These are phyloP conservation scores for Psittacula cyanocephala DNA, from an alignment of 2,113 vertebrate species.

Conservation along the genomic window DNA sequence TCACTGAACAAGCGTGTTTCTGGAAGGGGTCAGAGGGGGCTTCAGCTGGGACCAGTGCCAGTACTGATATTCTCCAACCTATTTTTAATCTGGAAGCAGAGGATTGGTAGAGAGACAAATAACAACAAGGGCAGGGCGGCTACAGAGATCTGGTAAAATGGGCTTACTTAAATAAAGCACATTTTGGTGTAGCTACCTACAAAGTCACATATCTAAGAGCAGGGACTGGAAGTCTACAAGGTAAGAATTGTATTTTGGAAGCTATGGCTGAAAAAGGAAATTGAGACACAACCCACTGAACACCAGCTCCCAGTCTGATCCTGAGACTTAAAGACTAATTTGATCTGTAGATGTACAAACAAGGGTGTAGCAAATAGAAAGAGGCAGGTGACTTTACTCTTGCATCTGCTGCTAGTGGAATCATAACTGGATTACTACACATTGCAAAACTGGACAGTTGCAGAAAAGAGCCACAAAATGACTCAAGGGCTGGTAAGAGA, in stretches of 20 bases:
- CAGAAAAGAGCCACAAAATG: constrained; percentile 16
- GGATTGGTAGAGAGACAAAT: background rate
- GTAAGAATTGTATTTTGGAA: background rate
- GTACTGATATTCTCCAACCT: background rate
- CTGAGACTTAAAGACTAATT: background rate
- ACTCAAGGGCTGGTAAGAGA: constrained; percentile 9
- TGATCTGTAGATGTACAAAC: background rate
- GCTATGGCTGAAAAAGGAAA: background rate
- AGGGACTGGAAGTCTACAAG: background rate
- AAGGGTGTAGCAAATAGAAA: background rate
- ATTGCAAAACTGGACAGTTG: background rate
- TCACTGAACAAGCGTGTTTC: background rate
- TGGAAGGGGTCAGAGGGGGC: background rate
- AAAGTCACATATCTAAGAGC: background rate
- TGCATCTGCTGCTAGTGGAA: background rate
- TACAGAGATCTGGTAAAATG: background rate
- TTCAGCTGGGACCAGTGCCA: background rate
- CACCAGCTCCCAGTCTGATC: background rate
- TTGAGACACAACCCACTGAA: background rate
- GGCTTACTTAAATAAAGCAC: background rate
- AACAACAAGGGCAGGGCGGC: background rate
- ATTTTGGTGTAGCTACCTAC: background rate
- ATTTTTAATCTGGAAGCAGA: background rate
- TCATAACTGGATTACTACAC: background rate
- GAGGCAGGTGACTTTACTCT: background rate